These are phyloP conservation scores for Platichthys stellatus DNA, from an alignment of 2,113 vertebrate species.

Conservation along the genomic window DNA sequence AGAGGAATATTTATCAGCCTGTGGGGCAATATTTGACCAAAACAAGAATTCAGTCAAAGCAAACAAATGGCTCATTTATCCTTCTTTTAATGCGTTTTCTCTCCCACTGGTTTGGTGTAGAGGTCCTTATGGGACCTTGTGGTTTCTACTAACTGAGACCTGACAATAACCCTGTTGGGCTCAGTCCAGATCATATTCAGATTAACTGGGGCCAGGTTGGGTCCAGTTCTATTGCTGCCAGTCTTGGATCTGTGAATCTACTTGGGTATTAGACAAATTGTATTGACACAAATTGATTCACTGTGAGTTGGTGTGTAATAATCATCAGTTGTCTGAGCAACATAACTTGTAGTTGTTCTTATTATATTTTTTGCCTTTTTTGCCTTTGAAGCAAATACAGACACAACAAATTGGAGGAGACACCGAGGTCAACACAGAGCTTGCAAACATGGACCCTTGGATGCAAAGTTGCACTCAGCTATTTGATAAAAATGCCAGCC, in stretches of 20 bases:
- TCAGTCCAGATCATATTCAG: neutral
- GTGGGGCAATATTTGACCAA: neutral
- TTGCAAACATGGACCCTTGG: no score
- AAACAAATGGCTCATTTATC: neutral
- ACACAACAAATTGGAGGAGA: no score
- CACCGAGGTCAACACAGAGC: no score
- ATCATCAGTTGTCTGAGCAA: no score
- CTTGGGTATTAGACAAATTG: neutral
- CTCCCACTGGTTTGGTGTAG: neutral
- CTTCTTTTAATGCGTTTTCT: neutral
- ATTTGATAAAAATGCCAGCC: neutral
- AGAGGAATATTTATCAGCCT: neutral
- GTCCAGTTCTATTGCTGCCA: neutral
- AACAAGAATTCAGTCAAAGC: neutral
- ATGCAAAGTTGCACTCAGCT: neutral
- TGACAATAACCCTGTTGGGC: neutral
- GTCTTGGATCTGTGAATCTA: neutral
- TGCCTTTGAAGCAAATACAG: no score
- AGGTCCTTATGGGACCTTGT: neutral
- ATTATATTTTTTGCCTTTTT: no score
- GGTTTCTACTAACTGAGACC: neutral
- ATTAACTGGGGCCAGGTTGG: neutral
- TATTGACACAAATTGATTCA: no score
- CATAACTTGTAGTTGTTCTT: no score
- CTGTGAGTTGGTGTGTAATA: no score